Evolutionary conservation across 2,797 vertebrate genomes (phyloP), one percentile per base, ranked within the genome.

Genomic region (Cossypha polioptera): DNA sequence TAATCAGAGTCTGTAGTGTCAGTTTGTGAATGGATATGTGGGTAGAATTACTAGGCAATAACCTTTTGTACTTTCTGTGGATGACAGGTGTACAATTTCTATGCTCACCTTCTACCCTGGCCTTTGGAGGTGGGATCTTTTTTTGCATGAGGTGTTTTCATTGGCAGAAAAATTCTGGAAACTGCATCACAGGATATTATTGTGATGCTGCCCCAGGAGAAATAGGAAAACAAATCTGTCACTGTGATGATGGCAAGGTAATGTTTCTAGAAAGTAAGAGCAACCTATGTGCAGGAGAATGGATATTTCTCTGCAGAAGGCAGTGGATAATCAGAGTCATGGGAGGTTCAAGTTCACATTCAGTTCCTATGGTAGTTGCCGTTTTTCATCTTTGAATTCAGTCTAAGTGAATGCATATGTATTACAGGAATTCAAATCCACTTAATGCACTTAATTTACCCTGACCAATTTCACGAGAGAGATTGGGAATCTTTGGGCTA

Each of bases 311-410:
- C 35, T 66, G 40, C 17, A 35, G 40, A 69, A 83, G 10, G 48
- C 31, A 43, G 3, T 61, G 11, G n/a, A 26, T 57, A 72, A n/a
- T 33, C 19, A 18, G 28, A 76, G 40, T 75, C 15, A 24, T 8
- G 35, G 45, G 66, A 88, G 26, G 65, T 45, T 81, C 16, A 43
- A 14, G 21, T 75, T 88, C 58, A 22, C 18, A 5, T 59, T 42
- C 21, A 22, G 15, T 65, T 92, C 45, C 65, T 86, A 10, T 2
- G 4, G 63, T 63, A 75, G 31, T 36, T 82, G 33, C 26, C 9
- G 13, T 76, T 84, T 90, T 88, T 93, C 28, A 12, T 94, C 66
- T 86, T 90, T 63, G 72, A 95, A 76, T 89, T 91, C 29, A 51
- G 9, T 80, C 18, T 51, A 72, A 88, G 33, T 63, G 36, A 53